phyloP scores from a whole-genome alignment of 2,113 vertebrate species.

The Leucosticte australis region DNA sequence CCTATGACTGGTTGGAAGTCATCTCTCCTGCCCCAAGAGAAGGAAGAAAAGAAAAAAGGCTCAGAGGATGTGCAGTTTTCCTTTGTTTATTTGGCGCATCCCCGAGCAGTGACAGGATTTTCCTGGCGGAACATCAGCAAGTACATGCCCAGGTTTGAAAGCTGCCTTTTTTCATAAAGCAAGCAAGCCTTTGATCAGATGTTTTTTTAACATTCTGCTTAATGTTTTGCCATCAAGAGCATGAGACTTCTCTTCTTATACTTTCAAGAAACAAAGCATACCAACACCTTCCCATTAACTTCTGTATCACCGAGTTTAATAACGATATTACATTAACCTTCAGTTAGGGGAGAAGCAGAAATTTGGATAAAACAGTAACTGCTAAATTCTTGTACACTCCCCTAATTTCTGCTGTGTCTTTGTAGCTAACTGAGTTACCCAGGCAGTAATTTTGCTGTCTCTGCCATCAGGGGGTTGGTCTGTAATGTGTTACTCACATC shows the following conservation, averaged over 20 bases:
- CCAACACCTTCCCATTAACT: neutral
- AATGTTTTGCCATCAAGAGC: neutral
- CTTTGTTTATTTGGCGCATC: conserved; percentile 96
- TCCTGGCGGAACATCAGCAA: conserved; percentile 99
- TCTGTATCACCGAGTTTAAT: neutral
- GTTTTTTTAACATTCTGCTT: neutral
- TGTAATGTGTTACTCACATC: conserved; percentile 96
- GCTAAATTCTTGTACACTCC: neutral
- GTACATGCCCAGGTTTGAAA: conserved; percentile 88
- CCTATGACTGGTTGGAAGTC: conserved; percentile 94
- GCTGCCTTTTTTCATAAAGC: neutral
- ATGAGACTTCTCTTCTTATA: neutral
- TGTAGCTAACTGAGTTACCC: neutral
- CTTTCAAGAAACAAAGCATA: neutral
- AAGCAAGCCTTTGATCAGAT: neutral
- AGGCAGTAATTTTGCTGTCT: conserved; percentile 9
- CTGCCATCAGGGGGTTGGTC: conserved; percentile 85
- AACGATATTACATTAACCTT: neutral
- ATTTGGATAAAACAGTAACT: neutral
- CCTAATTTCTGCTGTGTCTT: neutral
- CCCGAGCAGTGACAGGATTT: conserved; percentile 91
- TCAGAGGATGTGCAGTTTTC: conserved; percentile 81
- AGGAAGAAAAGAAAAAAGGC: conserved; percentile 79
- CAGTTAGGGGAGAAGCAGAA: neutral
- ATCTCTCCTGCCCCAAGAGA: conserved; percentile 89